A percentile compares a stretch with the other conserved stretches of the same genome.
These are phyloP conservation scores for Basileuterus tristriatus DNA, from an alignment of 2,797 vertebrate species.

Conservation along the genomic window DNA sequence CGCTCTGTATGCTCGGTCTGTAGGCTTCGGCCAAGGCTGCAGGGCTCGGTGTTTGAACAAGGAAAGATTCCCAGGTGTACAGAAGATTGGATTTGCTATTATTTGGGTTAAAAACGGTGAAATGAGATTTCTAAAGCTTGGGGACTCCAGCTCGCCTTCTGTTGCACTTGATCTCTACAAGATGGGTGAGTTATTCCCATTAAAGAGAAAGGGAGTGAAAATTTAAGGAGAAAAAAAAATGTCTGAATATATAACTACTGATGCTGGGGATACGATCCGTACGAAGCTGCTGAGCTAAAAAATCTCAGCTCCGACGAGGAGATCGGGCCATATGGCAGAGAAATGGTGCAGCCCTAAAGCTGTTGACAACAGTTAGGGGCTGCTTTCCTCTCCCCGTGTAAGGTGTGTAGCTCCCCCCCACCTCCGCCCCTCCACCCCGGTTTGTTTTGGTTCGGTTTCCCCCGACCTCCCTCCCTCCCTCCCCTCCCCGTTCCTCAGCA, in stretches of 20 bases:
- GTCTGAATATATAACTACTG: constrained; percentile 27
- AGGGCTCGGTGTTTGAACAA: constrained; percentile 76
- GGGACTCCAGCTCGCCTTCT: constrained; percentile 55
- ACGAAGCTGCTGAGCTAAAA: constrained; percentile 36
- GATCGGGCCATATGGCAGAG: constrained; percentile 57
- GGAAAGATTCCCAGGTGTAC: constrained; percentile 70
- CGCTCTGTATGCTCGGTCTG: constrained; percentile 76
- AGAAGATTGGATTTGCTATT: constrained; percentile 53
- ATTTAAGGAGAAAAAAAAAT: constrained; percentile 11
- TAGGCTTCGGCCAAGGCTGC: constrained; percentile 81
- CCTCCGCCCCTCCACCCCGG: neutral
- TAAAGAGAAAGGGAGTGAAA: constrained; percentile 49
- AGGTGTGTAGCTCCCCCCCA: constrained; percentile 22
- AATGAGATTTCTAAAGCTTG: constrained; percentile 64
- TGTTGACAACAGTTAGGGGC: constrained; percentile 62
- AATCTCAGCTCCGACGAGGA: constrained; percentile 13
- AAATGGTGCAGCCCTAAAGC: constrained; percentile 68
- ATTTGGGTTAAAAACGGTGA: constrained; percentile 66
- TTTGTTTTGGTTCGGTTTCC: constrained; percentile 47
- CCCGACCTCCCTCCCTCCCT: neutral
- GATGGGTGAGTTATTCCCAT: constrained; percentile 61
- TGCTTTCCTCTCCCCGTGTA: neutral
- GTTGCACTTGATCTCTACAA: constrained; percentile 33
- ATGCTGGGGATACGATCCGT: constrained; percentile 16
- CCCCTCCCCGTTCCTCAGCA: neutral